phyloP scores from a whole-genome alignment of 2,888 invertebrate genomes.

The Watsonalla binaria region DNA sequence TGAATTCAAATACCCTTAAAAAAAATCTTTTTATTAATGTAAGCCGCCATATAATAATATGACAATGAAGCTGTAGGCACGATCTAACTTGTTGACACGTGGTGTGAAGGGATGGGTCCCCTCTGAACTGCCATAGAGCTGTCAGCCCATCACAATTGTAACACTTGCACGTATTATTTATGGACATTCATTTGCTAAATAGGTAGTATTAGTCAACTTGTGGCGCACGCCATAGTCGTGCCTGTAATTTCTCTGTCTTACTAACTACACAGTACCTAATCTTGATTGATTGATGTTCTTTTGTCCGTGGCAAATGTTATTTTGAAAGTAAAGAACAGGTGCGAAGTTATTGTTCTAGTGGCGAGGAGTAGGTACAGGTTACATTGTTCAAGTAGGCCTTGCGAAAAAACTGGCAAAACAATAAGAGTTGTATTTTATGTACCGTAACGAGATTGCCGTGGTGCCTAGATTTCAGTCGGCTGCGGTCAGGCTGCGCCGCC shows the following conservation, averaged over 20 bases:
- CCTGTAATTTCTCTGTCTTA: not conserved
- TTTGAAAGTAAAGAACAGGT: conserved; percentile 23
- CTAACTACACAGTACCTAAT: not conserved
- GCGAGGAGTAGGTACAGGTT: conserved; percentile 36
- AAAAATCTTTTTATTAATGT: not conserved
- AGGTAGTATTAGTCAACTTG: not conserved
- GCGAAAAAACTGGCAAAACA: conserved; percentile 59
- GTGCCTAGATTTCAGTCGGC: conserved; percentile 58
- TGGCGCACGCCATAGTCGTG: not conserved
- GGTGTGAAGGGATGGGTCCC: conserved; percentile 34
- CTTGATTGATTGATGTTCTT: not conserved
- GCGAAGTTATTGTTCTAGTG: conserved; percentile 30
- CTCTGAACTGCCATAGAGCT: conserved; percentile 18
- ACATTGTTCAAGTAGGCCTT: conserved; percentile 56
- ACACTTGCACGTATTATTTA: conserved; percentile 3
- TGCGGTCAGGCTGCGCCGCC: conserved; percentile 58
- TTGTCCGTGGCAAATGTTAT: conserved; percentile 11
- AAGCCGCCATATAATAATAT: conserved; percentile 6
- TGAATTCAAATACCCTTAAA: not conserved
- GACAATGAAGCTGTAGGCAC: conserved; percentile 29
- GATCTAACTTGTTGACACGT: conserved; percentile 49
- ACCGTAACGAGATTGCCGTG: conserved; percentile 67
- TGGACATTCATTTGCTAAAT: conserved; percentile 3
- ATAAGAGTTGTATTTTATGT: conserved; percentile 63
- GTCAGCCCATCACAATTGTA: conserved; percentile 2